Percentiles rank a stretch among this genome's conserved stretches.
These are phyloP conservation scores for Girardinus metallicus DNA, from an alignment of 2,797 vertebrate genomes.

Conservation along the genomic window DNA sequence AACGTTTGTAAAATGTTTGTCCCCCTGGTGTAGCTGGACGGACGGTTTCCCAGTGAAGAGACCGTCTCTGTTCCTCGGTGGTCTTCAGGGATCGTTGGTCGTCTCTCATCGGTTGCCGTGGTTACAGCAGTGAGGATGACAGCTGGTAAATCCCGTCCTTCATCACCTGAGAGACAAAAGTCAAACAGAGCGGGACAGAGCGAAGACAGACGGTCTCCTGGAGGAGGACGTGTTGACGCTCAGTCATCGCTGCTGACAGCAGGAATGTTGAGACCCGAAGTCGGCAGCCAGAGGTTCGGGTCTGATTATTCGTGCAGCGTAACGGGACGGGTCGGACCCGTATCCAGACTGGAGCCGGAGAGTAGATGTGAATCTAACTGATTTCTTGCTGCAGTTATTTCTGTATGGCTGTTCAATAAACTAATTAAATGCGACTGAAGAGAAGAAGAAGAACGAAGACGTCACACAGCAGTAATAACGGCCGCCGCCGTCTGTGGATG, in stretches of 20 bases:
- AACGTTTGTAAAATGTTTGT: neutral
- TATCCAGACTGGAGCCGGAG: neutral
- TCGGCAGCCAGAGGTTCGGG: neutral
- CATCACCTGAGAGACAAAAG: conserved; percentile 6
- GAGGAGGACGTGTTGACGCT: neutral
- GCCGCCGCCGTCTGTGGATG: too few species aligned
- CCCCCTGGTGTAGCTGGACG: neutral
- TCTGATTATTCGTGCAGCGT: neutral
- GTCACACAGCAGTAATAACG: too few species aligned
- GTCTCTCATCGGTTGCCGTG: neutral
- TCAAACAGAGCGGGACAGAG: neutral
- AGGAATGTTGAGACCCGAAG: neutral
- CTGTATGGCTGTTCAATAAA: too few species aligned
- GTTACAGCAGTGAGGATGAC: neutral
- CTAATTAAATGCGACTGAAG: too few species aligned
- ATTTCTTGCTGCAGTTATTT: neutral
- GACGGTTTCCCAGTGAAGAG: neutral
- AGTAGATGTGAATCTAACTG: neutral
- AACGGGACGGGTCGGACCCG: neutral
- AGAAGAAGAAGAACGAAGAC: too few species aligned
- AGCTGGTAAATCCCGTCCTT: neutral
- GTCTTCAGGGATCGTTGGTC: neutral
- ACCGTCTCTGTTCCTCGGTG: neutral
- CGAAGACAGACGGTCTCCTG: neutral
- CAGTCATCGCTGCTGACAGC: neutral